A percentile compares a stretch with the other conserved stretches of the same genome.
These are phyloP conservation scores for Diploscapter pachys DNA, from an alignment of 1,140 invertebrate species.

Conservation along the genomic window DNA sequence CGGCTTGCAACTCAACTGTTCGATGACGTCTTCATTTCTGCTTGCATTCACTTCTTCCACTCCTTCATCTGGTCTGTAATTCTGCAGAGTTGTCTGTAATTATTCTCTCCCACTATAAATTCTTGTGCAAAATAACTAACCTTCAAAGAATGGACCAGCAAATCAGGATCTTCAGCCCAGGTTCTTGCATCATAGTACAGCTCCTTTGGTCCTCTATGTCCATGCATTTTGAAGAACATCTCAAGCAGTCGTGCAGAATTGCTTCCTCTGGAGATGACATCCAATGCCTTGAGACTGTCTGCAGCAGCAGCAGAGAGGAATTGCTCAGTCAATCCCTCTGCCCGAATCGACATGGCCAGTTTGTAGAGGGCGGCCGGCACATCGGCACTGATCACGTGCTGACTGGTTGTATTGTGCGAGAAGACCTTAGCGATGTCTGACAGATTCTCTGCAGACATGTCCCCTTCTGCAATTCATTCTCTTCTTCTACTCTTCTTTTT, in stretches of 20 bases:
- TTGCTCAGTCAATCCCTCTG: conserved; percentile 1
- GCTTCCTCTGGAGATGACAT: conserved; percentile 1
- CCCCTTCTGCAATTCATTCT: neutral
- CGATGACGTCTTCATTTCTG: conserved; percentile 20
- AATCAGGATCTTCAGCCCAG: conserved; percentile 21
- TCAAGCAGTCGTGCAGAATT: neutral
- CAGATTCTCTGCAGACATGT: conserved; percentile 8
- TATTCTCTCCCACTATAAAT: neutral
- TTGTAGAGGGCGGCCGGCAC: conserved; percentile 13
- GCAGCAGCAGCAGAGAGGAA: neutral
- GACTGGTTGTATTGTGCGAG: conserved; percentile 7
- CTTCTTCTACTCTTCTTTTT: neutral
- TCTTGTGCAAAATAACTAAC: conserved; percentile 8
- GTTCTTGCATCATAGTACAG: conserved; percentile 9
- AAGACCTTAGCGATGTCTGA: conserved; percentile 19
- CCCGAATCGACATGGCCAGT: conserved; percentile 8
- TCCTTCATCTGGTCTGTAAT: no score
- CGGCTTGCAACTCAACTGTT: conserved; percentile 18
- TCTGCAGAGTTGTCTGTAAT: no score
- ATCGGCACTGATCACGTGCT: conserved; percentile 13
- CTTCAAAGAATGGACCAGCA: conserved; percentile 23
- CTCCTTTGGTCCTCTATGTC: conserved; percentile 26
- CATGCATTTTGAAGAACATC: conserved; percentile 16
- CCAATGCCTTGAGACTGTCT: neutral
- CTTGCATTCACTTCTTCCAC: neutral